Evolutionary conservation across 2,888 invertebrate species (phyloP).

Genomic region (Tethea ocularis): DNA sequence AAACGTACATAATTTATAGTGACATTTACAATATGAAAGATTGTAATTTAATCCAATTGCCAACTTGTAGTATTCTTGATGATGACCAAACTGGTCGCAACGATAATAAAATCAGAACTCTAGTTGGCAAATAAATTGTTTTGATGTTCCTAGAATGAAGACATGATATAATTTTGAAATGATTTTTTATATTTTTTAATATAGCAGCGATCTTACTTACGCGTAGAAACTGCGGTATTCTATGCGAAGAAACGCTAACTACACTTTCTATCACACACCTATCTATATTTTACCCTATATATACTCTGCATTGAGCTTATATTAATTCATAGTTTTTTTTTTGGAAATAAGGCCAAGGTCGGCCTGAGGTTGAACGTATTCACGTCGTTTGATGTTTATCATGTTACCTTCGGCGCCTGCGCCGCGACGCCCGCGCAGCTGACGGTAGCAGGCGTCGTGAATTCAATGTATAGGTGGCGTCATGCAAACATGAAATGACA

Average conservation of each 20-base stretch:
- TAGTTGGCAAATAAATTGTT: background rate
- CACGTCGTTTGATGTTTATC: background rate
- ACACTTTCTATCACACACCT: no score
- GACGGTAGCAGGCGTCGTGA: background rate
- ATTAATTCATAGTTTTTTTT: background rate
- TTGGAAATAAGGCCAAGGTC: background rate
- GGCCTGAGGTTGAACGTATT: background rate
- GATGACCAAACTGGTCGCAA: background rate
- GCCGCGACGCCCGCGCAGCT: background rate
- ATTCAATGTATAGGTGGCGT: background rate
- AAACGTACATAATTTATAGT: background rate
- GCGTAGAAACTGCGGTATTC: no score
- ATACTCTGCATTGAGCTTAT: background rate
- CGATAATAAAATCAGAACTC: background rate
- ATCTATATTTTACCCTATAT: no score
- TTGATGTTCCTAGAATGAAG: background rate
- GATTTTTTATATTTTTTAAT: no score
- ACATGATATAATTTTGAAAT: background rate
- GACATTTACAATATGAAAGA: constrained; percentile 1
- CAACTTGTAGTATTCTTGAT: background rate
- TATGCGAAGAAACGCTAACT: no score
- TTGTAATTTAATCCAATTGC: background rate
- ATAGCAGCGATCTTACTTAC: no score
- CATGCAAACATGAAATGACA: background rate
- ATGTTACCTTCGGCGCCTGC: background rate